These are phyloP conservation scores for Reticulitermes lucifugus DNA, from an alignment of 2,888 invertebrate genomes.

Conservation along the genomic window DNA sequence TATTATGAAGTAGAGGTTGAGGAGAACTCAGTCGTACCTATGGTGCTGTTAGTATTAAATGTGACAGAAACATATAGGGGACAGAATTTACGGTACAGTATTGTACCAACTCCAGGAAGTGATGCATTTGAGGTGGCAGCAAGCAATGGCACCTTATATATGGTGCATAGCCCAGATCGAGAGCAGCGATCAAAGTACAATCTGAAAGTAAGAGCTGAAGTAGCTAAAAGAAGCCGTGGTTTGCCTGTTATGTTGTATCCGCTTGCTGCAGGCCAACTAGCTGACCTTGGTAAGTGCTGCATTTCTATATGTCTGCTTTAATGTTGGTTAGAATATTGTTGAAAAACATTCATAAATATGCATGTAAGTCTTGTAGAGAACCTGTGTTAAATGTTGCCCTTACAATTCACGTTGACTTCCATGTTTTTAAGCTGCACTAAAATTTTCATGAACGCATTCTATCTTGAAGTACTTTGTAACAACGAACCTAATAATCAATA, in stretches of 20 bases:
- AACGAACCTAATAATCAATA: too few relatives aligned
- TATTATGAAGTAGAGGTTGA: slow-evolving; percentile 87
- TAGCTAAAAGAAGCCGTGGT: slow-evolving; percentile 73
- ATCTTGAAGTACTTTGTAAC: too few relatives aligned
- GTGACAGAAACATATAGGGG: slow-evolving; percentile 75
- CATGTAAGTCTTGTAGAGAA: too few relatives aligned
- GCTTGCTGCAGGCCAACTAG: slow-evolving; percentile 76
- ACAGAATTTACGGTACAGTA: slow-evolving; percentile 64
- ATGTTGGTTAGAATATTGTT: not conserved
- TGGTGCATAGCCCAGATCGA: slow-evolving; percentile 80
- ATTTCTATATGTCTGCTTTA: too few relatives aligned
- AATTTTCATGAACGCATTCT: too few relatives aligned
- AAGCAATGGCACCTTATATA: slow-evolving; percentile 79
- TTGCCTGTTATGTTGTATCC: slow-evolving; percentile 83
- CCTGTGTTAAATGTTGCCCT: too few relatives aligned
- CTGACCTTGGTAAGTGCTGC: slow-evolving; percentile 71
- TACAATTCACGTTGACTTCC: too few relatives aligned
- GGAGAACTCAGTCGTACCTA: slow-evolving; percentile 83
- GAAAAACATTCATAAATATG: too few relatives aligned
- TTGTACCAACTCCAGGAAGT: slow-evolving; percentile 60
- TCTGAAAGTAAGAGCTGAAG: slow-evolving; percentile 68
- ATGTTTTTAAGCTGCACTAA: too few relatives aligned
- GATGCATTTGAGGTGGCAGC: slow-evolving; percentile 80
- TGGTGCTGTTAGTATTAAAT: slow-evolving; percentile 81
- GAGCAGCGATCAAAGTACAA: slow-evolving; percentile 76